Base-by-base conservation (phyloP, 2,888 invertebrate species). In the Agonopterix subpropinquella region DNA sequence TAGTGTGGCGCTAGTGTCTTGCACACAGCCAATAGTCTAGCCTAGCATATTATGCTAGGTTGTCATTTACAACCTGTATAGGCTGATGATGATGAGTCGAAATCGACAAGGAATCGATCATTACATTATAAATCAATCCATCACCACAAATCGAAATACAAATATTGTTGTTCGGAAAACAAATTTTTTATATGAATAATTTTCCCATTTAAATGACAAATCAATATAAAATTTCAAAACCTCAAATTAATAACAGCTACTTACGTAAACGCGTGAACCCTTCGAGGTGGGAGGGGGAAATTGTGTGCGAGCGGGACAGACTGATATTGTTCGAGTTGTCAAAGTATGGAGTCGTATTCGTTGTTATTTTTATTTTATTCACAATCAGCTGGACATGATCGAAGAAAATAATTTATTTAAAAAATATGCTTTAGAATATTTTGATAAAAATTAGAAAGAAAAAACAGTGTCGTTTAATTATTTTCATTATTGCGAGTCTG, bases 301-400 rank as follows among this genome's bases (percentile, higher is more conserved):
- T 63, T 63, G 51, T 55, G 77, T 70, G 75, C 64, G 77, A 83
- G 70, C 51, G 80, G 59, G 81, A 86, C 49, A 53, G 62, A 58
- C 52, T 56, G 67, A 64, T 67, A 64, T 65, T 62, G 50, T 49
- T 53, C 53, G 60, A 50, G 57, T 56, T 57, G 5, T 15, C 43
- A 49, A 47, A 49, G 47, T 35, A 53, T 75, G 54, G 83, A 84
- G 80, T 52, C 49, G 70, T 1, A 0, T 18, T 37, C 9, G 41
- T 18, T 37, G 37, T n/a, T 37, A 8, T 10, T 37, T 37, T 37
- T 37, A 37, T 37, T 37, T 4, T 10, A n/a, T 37, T 37, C n/a
- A 37, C 18, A 18, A 18, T 4, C 18, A 18, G 18, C 18, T 18
- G 4, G 18, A 18, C 18, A 18, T 18, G 18, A 18, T 18, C 18